phyloP scores from a whole-genome alignment of 2,888 invertebrate genomes.

The Xanthorhoe designata region DNA sequence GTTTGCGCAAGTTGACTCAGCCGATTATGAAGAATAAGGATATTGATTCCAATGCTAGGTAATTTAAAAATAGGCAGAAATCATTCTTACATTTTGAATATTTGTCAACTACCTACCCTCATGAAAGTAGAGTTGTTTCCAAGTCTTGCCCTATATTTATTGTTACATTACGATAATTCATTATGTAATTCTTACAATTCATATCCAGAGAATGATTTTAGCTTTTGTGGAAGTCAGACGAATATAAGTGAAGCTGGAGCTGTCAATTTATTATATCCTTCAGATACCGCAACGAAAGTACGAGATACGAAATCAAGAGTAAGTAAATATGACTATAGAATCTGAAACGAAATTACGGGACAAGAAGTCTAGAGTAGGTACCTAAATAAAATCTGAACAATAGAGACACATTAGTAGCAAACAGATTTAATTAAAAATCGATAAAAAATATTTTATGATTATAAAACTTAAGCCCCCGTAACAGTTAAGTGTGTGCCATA shows the following conservation, averaged over 20 bases:
- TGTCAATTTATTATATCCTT: not conserved
- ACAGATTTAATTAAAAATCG: too few species aligned
- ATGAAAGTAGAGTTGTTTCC: not conserved
- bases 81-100: too few species aligned
- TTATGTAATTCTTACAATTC: too few species aligned
- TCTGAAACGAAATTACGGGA: not conserved
- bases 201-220: conserved; percentile 8
- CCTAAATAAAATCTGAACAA: too few species aligned
- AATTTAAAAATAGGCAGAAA: not conserved
- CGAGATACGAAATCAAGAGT: conserved; percentile 19
- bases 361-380: too few species aligned
- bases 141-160: not conserved
- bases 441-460: too few species aligned
- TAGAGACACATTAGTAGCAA: not conserved
- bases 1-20: conserved; percentile 65
- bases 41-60: conserved; percentile 43
- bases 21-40: conserved; percentile 33
- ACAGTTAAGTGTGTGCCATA: too few species aligned
- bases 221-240: conserved; percentile 18
- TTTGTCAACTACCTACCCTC: too few species aligned
- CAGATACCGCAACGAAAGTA: not conserved
- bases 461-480: too few species aligned
- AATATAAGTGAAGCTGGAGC: not conserved
- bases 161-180: not conserved
- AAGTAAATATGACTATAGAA: not conserved